Base-by-base conservation (phyloP, 2,797 vertebrate genomes). In the Harpagifer antarcticus region DNA sequence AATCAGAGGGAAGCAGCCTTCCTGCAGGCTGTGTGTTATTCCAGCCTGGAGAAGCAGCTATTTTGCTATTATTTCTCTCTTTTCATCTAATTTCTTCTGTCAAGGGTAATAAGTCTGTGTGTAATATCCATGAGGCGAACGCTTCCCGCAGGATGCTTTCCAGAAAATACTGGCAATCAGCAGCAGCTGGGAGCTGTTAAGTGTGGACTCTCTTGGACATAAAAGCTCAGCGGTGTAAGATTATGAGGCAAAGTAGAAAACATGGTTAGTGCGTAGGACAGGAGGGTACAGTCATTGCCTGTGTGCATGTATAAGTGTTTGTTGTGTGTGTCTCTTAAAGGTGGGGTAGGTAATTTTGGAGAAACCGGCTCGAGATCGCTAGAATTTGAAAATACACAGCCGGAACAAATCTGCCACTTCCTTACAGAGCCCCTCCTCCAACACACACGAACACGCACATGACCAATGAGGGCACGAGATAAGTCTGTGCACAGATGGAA, bases 31-130 rank as follows among this genome's bases (percentile, higher is more conserved):
- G 37, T 49, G 72, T 82, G 82, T 85, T 79, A 78, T 79, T 86
- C 81, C 66, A 78, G 72, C 85, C 78, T 0, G 58, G 84, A 83
- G 84, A 79, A 69, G 67, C 62, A 45, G 78, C 85, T 88, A 82
- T 84, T 73, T 88, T 11, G 48, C 82, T 75, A 83, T 90, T 90
- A 88, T 86, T 86, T 82, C 75, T 79, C 71, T 83, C 86, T 90
- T 89, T 89, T 90, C 80, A 89, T 91, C 84, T 87, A 65, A 75
- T 89, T 89, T 84, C 82, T 86, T 86, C 79, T 84, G 83, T 91
- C 82, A 82, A 87, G 88, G 86, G 82, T 83, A 86, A 91, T 87
- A 92, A 81, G 78, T 86, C 80, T 83, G 76, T 57, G 72, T 85
- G 86, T 86, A 89, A 89, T 76, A 91, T 88, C 83, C 79, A 78